Base-by-base conservation (phyloP, 2,888 invertebrate genomes). In the Apodemia mormo region DNA sequence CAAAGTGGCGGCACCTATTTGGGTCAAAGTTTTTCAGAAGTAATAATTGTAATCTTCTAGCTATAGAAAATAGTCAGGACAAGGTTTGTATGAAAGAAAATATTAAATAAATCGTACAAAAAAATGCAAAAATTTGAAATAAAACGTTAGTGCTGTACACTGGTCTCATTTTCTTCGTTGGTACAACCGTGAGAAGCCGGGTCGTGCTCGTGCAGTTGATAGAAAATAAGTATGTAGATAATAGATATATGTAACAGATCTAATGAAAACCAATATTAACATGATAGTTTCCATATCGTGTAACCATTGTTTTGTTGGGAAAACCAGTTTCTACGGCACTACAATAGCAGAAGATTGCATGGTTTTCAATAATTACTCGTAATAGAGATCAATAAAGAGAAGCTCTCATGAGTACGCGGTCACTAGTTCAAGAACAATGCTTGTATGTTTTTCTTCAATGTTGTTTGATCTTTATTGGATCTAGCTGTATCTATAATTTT, bases 391-490 rank as follows among this genome's bases (percentile, higher is more conserved):
- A 30, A 56, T 56, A 56, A 56, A 56, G 56, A 56, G 29, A 22
- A 56, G 56, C 56, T 56, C 56, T 30, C 56, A 56, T 56, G 56
- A 49, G 49, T 49, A 49, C 56, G 29, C 22, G 56, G 56, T 56
- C 29, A 56, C 56, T 56, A 56, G 56, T 56, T 56, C 56, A 56
- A 56, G 56, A 56, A 56, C 56, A 56, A 56, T 56, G 56, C 22
- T 22, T 10, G 29, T 29, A 30, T 49, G 49, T 49, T 29, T 56
- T 56, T 30, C 3, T 56, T 56, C 56, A 56, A 49, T 49, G 14
- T 56, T 56, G 56, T 56, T 56, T 22, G 56, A 56, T 56, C 9
- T 56, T 56, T 56, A 56, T 29, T 56, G 10, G 56, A 10, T 56
- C 56, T 56, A 56, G 56, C 2, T 22, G 56, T 29, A 22, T 10